Evolutionary conservation across 1,140 invertebrate genomes (phyloP).

Genomic region (Drosophila mojavensis): DNA sequence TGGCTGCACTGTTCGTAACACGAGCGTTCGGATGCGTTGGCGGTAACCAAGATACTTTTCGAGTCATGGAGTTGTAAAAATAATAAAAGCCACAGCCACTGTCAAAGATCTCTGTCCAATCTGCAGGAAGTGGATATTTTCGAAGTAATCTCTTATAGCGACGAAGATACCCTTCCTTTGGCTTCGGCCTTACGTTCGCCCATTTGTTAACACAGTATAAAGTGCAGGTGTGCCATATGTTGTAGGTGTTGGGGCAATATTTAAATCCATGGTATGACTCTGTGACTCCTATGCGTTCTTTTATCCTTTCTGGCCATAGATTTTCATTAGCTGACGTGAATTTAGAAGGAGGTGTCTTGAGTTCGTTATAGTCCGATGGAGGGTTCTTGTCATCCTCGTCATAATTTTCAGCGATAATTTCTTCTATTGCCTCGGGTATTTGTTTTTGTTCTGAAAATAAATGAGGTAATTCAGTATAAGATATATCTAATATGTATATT

Average conservation of each 20-base stretch:
- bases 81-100: conserved; percentile 88
- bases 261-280: conserved; percentile 88
- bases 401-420: conserved; percentile 95
- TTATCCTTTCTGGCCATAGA: conserved; percentile 86
- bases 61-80: conserved; percentile 58
- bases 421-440: conserved; percentile 85
- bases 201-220: conserved; percentile 95
- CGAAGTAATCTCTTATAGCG: conserved; percentile 91
- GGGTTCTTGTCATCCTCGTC: conserved; percentile 85
- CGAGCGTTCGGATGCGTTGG: conserved; percentile 95
- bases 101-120: conserved; percentile 97
- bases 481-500: too few relatives aligned
- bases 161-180: conserved; percentile 90
- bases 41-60: conserved; percentile 94
- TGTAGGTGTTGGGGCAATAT: conserved; percentile 98
- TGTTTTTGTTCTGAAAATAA: conserved; percentile 29
- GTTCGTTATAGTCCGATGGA: conserved; percentile 32
- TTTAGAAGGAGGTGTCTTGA: conserved; percentile 59
- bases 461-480: background rate
- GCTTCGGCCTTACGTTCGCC: conserved; percentile 90
- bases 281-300: conserved; percentile 84
- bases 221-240: conserved; percentile 96
- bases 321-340: conserved; percentile 52
- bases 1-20: conserved; percentile 92
- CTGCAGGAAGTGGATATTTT: conserved; percentile 95